Conservation (phyloP, 2,888 invertebrate genomes). For the Microctonus brassicae region DNA sequence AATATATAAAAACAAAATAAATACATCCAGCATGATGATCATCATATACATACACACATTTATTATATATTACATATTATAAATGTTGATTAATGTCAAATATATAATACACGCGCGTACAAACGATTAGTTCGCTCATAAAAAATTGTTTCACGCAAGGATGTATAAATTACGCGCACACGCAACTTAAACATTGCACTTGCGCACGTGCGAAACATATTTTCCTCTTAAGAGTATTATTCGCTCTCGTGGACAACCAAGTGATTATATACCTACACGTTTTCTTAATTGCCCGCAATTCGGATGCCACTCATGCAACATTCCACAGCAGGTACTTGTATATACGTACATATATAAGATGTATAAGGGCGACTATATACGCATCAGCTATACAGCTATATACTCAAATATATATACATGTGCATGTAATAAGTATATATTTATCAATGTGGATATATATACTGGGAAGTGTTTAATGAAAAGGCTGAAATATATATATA, state of each 20-base stretch:
- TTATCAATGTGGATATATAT: slow-evolving; percentile 19
- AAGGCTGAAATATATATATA: neutral
- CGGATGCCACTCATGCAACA: slow-evolving; percentile 20
- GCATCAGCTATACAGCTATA: neutral
- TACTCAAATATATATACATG: neutral
- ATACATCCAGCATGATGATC: neutral
- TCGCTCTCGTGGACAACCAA: slow-evolving; percentile 1
- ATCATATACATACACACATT: neutral
- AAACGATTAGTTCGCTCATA: slow-evolving; percentile 25
- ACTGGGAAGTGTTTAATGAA: slow-evolving; percentile 27
- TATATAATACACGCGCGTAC: neutral
- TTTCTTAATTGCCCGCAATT: slow-evolving; percentile 27
- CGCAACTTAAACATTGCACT: neutral
- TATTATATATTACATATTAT: neutral
- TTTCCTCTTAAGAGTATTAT: slow-evolving; percentile 1
- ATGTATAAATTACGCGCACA: neutral
- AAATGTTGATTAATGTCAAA: slow-evolving; percentile 4
- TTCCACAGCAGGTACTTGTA: slow-evolving; percentile 29
- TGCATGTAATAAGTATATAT: too few species aligned
- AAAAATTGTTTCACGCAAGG: neutral
- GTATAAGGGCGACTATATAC: slow-evolving; percentile 6
- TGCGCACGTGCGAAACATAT: slow-evolving; percentile 25
- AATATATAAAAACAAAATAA: neutral
- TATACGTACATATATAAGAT: slow-evolving; percentile 14
- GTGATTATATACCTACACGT: slow-evolving; percentile 18